Evolutionary conservation across 2,888 invertebrate genomes (phyloP).

Genomic region (Coleophora flavipennella): DNA sequence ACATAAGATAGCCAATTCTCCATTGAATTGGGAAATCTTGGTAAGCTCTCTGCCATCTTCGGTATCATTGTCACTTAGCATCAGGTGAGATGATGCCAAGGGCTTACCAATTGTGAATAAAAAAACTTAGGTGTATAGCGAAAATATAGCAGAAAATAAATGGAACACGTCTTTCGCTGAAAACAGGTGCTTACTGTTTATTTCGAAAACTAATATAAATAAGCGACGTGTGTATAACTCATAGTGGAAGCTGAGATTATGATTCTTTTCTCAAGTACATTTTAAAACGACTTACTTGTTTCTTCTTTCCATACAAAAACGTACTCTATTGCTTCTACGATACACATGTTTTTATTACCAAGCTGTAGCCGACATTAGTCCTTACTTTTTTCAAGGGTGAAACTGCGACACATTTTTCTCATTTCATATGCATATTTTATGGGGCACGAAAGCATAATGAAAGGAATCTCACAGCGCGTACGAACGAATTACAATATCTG

Average conservation of each 20-base stretch:
- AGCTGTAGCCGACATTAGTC: no score
- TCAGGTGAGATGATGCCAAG: no score
- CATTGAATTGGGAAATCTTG: no score
- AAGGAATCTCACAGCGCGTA: slow-evolving; percentile 47
- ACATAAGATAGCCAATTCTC: no score
- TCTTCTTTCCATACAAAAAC: background rate
- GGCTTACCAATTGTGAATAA: no score
- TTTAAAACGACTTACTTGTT: slow-evolving; percentile 19
- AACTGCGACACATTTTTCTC: slow-evolving; percentile 67
- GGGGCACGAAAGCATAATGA: slow-evolving; percentile 59
- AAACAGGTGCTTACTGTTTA: slow-evolving; percentile 42
- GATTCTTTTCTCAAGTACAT: slow-evolving; percentile 33
- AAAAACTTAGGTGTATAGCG: no score
- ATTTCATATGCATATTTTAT: slow-evolving; percentile 69
- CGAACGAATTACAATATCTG: slow-evolving; percentile 57
- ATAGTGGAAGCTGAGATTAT: slow-evolving; percentile 53
- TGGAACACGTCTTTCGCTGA: slow-evolving; percentile 17
- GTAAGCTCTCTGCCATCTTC: no score
- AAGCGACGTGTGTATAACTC: slow-evolving; percentile 53
- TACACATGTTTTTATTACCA: slow-evolving; percentile 9
- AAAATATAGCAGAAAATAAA: slow-evolving; percentile 16
- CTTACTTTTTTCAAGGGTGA: slow-evolving; percentile 14
- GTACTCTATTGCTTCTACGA: slow-evolving; percentile 12
- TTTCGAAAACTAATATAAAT: slow-evolving; percentile 60
- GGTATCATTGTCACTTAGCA: no score